Conservation (phyloP, 2,113 vertebrate species). For the Tyrannus savana region DNA sequence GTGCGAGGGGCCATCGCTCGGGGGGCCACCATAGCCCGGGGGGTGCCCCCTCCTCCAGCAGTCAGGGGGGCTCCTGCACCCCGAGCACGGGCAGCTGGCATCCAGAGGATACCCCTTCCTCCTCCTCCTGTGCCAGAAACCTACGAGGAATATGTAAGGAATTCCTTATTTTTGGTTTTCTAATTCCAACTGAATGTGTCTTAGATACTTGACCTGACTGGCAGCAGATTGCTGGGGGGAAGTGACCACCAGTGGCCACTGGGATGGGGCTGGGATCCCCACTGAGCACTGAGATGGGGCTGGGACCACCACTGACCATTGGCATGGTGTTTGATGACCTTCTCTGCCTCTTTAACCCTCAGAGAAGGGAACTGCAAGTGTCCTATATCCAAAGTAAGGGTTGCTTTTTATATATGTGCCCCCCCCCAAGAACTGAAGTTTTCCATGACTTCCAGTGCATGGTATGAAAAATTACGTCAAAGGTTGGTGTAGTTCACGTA, state of each 20-base stretch:
- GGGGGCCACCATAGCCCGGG: constrained; percentile 83
- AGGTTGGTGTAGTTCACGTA: neutral
- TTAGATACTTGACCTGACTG: neutral
- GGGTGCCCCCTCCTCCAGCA: constrained; percentile 81
- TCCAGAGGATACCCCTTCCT: constrained; percentile 89
- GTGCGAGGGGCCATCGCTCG: constrained; percentile 83
- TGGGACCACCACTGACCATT: neutral
- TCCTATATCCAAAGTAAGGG: neutral
- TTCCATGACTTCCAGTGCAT: accelerated
- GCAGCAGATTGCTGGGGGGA: no score
- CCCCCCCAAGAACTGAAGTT: neutral
- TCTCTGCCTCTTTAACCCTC: neutral
- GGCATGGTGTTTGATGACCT: neutral
- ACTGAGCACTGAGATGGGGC: neutral
- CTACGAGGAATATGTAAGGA: constrained; percentile 93
- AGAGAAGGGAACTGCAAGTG: neutral
- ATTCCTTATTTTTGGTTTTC: neutral
- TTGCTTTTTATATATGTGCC: neutral
- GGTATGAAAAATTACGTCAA: accelerated
- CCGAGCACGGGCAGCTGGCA: constrained; percentile 84
- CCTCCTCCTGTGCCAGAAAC: constrained; percentile 81
- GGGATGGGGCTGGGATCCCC: neutral
- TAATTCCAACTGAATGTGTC: neutral
- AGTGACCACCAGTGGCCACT: neutral
- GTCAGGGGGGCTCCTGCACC: constrained; percentile 79